Base-by-base conservation (phyloP, 2,113 vertebrate species). In the Oceanodroma tethys region DNA sequence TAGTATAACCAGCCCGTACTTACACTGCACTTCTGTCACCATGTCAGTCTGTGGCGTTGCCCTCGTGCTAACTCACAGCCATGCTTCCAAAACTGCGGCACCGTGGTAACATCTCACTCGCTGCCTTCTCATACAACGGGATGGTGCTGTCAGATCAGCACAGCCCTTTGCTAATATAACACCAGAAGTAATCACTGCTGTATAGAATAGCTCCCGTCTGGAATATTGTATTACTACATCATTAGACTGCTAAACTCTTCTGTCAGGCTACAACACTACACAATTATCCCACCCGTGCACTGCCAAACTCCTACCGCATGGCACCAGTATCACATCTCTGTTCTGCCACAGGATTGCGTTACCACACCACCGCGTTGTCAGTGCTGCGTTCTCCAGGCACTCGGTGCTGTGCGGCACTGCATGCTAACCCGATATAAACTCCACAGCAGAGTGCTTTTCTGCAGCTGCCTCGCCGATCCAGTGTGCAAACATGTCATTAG, bases 161-260 rank as follows among this genome's bases (percentile, higher is more conserved):
- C 73, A 94, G 66, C 56, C 91, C 78, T 53, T 71, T 62, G 68
- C 83, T 89, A 81, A 60, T 59, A 89, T 17, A 86, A 73, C 78
- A 73, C 86, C 91, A 91, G 50, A 85, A 82, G 78, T 12, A 50
- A 91, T 58, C 92, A 30, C 81, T 71, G 70, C 65, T 79, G 65
- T n/a, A 74, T 3, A 72, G 86, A 79, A 75, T 4, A 75, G 58
- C 45, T 94, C 83, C 76, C 10, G 2, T 70, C 94, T 73, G 59
- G 23, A 96, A 93, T 91, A 93, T 59, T 90, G 91, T 92, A 92
- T 96, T 96, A 91, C 93, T 87, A 71, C 81, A 93, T 62, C 86
- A 82, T 65, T 40, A 85, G 48, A 62, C 70, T 32, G 86, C 63
- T 84, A 32, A 95, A 89, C 78, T 94, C 89, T 86, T 75, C 86